These are phyloP conservation scores for Eucidaris tribuloides DNA, from an alignment of 35 echinoderm and acorn worm genomes.

Conservation along the genomic window DNA sequence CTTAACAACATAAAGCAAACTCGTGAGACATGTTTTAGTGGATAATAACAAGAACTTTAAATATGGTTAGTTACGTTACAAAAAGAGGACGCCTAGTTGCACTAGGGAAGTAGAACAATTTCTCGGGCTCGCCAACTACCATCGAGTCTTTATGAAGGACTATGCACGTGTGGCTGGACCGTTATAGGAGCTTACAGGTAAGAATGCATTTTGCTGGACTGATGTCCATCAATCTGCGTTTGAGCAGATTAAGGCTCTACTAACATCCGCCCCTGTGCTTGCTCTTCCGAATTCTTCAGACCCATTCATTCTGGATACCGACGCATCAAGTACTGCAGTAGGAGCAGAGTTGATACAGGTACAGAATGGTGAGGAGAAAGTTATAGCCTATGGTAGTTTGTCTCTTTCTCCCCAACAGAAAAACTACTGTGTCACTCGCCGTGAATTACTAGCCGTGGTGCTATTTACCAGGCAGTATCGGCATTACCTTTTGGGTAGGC, in stretches of 20 bases:
- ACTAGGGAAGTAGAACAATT: constrained; percentile 37
- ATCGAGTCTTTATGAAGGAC: constrained; percentile 27
- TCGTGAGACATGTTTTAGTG: too few relatives aligned
- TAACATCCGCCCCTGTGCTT: background rate
- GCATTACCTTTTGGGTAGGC: constrained; percentile 32
- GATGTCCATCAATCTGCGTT: constrained; percentile 7
- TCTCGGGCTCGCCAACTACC: constrained; percentile 42
- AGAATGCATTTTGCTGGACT: constrained; percentile 9
- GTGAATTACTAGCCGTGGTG: constrained; percentile 57
- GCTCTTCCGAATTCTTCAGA: constrained; percentile 14
- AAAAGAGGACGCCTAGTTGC: too few relatives aligned
- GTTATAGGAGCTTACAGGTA: background rate
- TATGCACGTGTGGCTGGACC: constrained; percentile 3
- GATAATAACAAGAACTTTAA: too few relatives aligned
- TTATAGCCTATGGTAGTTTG: constrained; percentile 53
- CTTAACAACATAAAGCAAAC: too few relatives aligned
- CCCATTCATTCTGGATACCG: constrained; percentile 1
- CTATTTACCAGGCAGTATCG: constrained; percentile 36
- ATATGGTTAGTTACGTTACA: too few relatives aligned
- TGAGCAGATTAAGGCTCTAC: background rate
- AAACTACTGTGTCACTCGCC: constrained; percentile 53
- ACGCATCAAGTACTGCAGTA: constrained; percentile 4
- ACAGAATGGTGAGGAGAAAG: constrained; percentile 55
- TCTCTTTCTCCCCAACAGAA: constrained; percentile 7
- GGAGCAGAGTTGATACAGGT: constrained; percentile 34